Evolutionary conservation across 2,888 invertebrate species (phyloP).

Genomic region (Tubulanus polymorphus): DNA sequence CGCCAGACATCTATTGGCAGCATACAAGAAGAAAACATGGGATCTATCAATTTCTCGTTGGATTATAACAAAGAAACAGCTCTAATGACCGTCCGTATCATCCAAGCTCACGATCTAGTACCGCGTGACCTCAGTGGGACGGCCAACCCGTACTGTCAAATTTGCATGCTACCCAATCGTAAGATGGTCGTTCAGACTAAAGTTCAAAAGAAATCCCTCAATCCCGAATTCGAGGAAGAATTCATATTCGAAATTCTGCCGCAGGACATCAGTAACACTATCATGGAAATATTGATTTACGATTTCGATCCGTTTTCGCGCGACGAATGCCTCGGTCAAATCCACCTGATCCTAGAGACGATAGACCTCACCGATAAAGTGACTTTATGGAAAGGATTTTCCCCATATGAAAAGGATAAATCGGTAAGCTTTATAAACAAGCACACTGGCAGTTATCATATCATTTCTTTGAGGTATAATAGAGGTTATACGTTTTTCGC

Average conservation of each 20-base stretch:
- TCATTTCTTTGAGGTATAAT: too few species aligned
- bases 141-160: conserved; percentile 66
- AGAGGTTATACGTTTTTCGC: too few species aligned
- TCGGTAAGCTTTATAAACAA: conserved; percentile 28
- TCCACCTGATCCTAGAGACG: conserved; percentile 59
- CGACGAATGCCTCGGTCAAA: conserved; percentile 64
- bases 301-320: conserved; percentile 65
- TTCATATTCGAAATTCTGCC: conserved; percentile 63
- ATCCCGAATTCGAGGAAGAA: conserved; percentile 68
- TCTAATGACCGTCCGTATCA: conserved; percentile 62
- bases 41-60: conserved; percentile 63
- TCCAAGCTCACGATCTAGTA: conserved; percentile 61
- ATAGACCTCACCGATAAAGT: conserved; percentile 61
- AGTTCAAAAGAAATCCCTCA: conserved; percentile 64
- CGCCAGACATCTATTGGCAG: conserved; percentile 37
- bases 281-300: conserved; percentile 63
- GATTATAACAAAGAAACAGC: conserved; percentile 64
- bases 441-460: too few species aligned
- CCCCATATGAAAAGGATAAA: conserved; percentile 28
- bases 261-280: conserved; percentile 56
- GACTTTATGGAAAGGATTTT: conserved; percentile 60
- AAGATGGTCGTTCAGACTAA: conserved; percentile 36
- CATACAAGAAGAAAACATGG: conserved; percentile 57
- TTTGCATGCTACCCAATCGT: conserved; percentile 85
- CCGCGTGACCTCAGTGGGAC: conserved; percentile 41